These are phyloP conservation scores for Pogonognathellus flavescens DNA, from an alignment of 1,140 invertebrate genomes.

Conservation along the genomic window DNA sequence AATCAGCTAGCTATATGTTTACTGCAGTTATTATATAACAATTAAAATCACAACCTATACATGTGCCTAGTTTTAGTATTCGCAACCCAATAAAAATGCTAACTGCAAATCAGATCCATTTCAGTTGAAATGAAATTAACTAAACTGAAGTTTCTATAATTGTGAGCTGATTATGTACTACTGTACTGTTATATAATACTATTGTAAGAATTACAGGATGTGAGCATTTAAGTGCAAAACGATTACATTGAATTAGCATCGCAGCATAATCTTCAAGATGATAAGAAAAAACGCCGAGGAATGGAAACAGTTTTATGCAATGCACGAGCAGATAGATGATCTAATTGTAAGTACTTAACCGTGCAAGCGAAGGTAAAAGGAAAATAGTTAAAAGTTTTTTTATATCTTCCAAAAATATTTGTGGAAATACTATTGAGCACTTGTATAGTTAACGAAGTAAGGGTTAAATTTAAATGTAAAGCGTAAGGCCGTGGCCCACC, in stretches of 20 bases:
- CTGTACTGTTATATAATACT: too few species aligned
- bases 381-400: constrained; percentile 10
- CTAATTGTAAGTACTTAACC: not conserved
- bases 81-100: too few species aligned
- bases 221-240: not conserved
- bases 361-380: constrained; percentile 27
- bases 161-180: too few species aligned
- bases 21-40: too few species aligned
- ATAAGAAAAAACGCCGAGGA: not conserved
- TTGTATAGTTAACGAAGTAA: not conserved
- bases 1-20: too few species aligned
- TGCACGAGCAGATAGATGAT: constrained; percentile 7
- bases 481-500: not conserved
- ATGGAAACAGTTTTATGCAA: not conserved
- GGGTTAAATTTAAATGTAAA: not conserved
- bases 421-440: not conserved
- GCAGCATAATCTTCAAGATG: constrained; percentile 20
- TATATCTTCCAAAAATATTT: constrained; percentile 15
- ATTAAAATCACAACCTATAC: too few species aligned
- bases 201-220: not conserved
- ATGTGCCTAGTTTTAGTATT: too few species aligned
- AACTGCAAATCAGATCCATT: too few species aligned
- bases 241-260: not conserved
- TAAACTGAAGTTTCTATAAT: too few species aligned
- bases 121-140: too few species aligned